phyloP scores from a whole-genome alignment of 2,888 invertebrate species.

The Coleophora deauratella region DNA sequence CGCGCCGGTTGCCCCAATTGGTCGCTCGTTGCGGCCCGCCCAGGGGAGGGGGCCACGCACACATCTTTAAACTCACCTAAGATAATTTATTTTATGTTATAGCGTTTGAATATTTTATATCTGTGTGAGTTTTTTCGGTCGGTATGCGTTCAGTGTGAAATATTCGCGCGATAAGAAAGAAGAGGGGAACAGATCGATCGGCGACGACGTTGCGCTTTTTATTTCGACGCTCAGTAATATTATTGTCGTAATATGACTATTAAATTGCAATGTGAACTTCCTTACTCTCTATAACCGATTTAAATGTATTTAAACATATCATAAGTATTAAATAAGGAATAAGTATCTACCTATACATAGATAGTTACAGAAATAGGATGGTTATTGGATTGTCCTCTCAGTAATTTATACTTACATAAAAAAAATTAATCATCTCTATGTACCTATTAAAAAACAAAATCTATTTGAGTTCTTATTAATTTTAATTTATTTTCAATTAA shows the following conservation, averaged over 20 bases:
- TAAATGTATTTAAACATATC: too few relatives aligned
- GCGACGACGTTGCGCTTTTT: conserved; percentile 67
- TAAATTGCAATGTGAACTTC: too few relatives aligned
- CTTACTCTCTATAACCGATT: too few relatives aligned
- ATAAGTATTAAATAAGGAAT: too few relatives aligned
- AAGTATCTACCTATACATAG: too few relatives aligned
- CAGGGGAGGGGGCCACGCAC: conserved; percentile 67
- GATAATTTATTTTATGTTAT: conserved; percentile 75
- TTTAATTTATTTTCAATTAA: too few relatives aligned
- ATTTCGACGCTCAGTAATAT: conserved; percentile 49
- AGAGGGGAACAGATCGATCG: conserved; percentile 73
- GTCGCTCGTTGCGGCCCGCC: conserved; percentile 59
- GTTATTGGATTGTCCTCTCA: too few relatives aligned
- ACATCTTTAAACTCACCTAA: conserved; percentile 65
- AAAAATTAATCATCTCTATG: too few relatives aligned
- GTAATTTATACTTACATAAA: too few relatives aligned
- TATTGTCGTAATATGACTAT: conserved; percentile 13
- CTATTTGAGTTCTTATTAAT: too few relatives aligned
- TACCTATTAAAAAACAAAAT: too few relatives aligned
- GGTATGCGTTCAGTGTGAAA: conserved; percentile 73
- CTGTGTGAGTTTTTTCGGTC: conserved; percentile 73
- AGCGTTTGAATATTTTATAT: conserved; percentile 75
- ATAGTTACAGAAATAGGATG: too few relatives aligned
- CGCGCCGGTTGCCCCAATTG: conserved; percentile 75
- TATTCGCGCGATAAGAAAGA: conserved; percentile 74